Evolutionary conservation across 2,888 invertebrate species (phyloP), one percentile per base, ranked within the genome.

Genomic region (Carcina quercana): DNA sequence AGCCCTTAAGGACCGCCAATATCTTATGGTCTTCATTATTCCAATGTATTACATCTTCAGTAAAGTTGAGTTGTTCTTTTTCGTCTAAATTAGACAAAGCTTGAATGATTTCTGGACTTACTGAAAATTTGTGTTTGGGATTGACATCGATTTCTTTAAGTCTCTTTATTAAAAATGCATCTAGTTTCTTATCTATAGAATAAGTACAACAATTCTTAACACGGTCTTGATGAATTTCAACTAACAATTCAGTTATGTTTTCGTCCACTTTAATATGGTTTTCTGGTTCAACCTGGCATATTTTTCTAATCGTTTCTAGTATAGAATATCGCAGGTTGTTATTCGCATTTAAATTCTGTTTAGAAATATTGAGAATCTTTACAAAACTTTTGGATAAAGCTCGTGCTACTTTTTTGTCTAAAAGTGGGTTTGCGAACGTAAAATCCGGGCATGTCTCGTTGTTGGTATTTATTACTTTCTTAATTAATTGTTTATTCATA

Each of bases 381-480:
- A 82, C 53, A 32, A 79, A 71, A 51, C 75, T 74, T 40, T 59
- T 74, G 1, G 80, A 62, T 12, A 80, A 49, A 3, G 64, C 61
- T 24, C 47, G 50, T 0, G 79, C 63, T 2, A 79, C 69, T 20
- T 68, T 64, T 50, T 45, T 60, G 35, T 82, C 76, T 1, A 82
- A 45, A 7, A 79, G 47, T 11, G 78, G 70, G 41, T 78, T 79
- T 34, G 69, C 54, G 40, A 64, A 82, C 0, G 45, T 44, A 8
- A 76, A 59, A 28, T 57, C 54, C 13, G 76, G 72, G 24, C 70
- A 73, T 1, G 41, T 32, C 28, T 55, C 49, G 32, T 64, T 61
- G 37, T 60, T 63, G 4, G 58, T 41, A 40, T 58, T 59, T 22
- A 79, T 75, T 2, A 76, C 48, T 50, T 71, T 75, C 38, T 67